These are phyloP conservation scores for Aphaenogaster ashmeadi DNA, from an alignment of 1,140 invertebrate species.

Conservation along the genomic window DNA sequence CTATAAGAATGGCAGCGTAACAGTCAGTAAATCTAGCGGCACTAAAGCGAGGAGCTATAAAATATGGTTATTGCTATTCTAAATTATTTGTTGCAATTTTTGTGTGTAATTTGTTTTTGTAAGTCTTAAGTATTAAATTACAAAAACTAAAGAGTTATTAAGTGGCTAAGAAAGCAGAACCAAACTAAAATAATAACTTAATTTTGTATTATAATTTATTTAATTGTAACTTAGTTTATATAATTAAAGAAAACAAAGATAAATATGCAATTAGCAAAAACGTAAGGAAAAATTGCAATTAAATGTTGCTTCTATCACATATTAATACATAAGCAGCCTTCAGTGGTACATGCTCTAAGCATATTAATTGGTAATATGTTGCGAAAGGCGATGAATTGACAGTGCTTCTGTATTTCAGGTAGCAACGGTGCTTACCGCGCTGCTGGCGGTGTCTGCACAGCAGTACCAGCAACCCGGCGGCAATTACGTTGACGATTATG, in stretches of 20 bases:
- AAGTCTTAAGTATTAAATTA: background rate
- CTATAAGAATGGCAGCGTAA: background rate
- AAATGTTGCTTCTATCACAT: background rate
- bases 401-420: constrained; percentile 81
- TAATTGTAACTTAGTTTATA: background rate
- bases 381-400: background rate
- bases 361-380: background rate
- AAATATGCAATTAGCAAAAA: background rate
- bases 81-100: background rate
- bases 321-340: background rate
- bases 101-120: background rate
- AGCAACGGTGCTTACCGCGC: constrained; percentile 80
- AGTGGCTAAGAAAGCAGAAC: background rate
- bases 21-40: constrained; percentile 6
- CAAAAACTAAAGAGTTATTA: background rate
- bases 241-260: background rate
- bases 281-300: constrained; percentile 5
- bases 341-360: too few species aligned
- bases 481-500: constrained; percentile 89
- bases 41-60: background rate
- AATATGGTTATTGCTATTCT: background rate
- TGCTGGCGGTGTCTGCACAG: constrained; percentile 81
- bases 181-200: background rate
- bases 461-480: constrained; percentile 80
- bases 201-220: background rate